A percentile compares a stretch with the other conserved stretches of the same genome.
Conservation (phyloP, 2,797 vertebrate genomes). For the Schizopygopsis pylzovi region DNA sequence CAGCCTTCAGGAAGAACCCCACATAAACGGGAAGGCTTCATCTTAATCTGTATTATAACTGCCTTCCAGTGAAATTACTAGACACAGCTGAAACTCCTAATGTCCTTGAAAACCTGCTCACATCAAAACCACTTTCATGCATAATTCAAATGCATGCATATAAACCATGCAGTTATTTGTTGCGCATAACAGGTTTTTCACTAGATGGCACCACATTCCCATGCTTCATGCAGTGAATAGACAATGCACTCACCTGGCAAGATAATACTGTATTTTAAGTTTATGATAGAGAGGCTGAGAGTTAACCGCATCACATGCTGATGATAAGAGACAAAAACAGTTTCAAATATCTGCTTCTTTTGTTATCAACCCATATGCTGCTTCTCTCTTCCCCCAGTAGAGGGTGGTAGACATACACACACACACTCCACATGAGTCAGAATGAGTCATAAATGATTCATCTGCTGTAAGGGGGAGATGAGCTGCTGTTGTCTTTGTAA, state of each 20-base stretch:
- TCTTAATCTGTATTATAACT: conserved; percentile 14
- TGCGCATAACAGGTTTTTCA: neutral
- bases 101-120: neutral
- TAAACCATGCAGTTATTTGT: neutral
- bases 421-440: neutral
- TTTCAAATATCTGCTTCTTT: neutral
- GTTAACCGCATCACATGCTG: neutral
- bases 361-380: neutral
- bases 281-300: neutral
- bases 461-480: conserved; percentile 47
- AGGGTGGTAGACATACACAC: conserved; percentile 21
- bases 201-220: conserved; percentile 9
- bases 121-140: neutral
- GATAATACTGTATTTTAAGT: neutral
- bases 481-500: conserved; percentile 42
- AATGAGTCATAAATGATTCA: conserved; percentile 51
- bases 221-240: neutral
- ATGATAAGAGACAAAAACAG: neutral
- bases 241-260: neutral
- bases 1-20: conserved; percentile 38
- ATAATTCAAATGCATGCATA: neutral
- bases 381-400: conserved; percentile 24
- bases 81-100: neutral
- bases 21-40: conserved; percentile 27
- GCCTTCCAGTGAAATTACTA: conserved; percentile 18